Evolutionary conservation across 2,888 invertebrate species (phyloP).

Genomic region (Acanthosepion lycidas): DNA sequence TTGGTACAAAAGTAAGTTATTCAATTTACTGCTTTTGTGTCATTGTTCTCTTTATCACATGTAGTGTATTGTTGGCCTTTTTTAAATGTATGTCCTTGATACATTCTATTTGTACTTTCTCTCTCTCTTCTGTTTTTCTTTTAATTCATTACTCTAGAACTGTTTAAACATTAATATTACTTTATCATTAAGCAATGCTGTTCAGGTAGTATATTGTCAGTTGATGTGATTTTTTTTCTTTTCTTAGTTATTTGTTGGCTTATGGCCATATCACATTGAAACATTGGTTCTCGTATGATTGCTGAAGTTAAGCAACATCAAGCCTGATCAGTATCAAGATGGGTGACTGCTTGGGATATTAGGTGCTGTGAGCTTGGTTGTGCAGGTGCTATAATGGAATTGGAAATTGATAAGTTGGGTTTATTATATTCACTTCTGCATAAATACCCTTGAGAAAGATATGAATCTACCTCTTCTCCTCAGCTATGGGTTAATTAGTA

Average conservation of each 20-base stretch:
- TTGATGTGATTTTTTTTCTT: not conserved
- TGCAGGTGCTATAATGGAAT: too few relatives aligned
- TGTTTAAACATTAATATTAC: not conserved
- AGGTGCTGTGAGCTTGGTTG: too few relatives aligned
- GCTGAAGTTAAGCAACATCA: too few relatives aligned
- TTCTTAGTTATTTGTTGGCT: not conserved
- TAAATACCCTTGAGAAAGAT: too few relatives aligned
- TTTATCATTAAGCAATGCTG: not conserved
- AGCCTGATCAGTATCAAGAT: too few relatives aligned
- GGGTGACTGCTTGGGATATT: too few relatives aligned
- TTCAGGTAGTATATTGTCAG: not conserved
- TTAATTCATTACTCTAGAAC: not conserved
- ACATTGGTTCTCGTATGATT: too few relatives aligned
- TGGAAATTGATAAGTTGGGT: too few relatives aligned
- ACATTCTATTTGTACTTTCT: not conserved
- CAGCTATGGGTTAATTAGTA: too few relatives aligned
- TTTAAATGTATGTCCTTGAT: not conserved
- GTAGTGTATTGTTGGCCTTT: not conserved
- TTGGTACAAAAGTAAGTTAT: slow-evolving; percentile 18
- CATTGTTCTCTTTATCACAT: slow-evolving; percentile 2
- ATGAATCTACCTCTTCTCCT: too few relatives aligned
- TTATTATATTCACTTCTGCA: too few relatives aligned
- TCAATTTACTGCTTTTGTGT: slow-evolving; percentile 1
- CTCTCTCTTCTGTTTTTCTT: not conserved
- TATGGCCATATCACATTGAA: too few relatives aligned